phyloP scores from a whole-genome alignment of 2,888 invertebrate species.

The Allygus modestus region DNA sequence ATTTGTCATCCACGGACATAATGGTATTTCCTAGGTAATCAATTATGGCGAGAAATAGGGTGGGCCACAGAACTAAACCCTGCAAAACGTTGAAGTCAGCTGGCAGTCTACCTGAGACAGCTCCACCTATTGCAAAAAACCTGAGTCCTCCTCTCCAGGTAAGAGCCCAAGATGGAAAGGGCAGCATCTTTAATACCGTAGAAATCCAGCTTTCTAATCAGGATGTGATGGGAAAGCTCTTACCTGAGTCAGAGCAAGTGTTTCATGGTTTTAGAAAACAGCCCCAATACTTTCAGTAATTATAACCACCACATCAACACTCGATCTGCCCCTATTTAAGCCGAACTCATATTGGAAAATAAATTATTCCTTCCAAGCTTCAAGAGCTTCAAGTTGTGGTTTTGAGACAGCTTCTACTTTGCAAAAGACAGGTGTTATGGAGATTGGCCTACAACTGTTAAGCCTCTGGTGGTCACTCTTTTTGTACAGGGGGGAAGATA shows the following conservation, averaged over 20 bases:
- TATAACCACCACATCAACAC: too few species aligned
- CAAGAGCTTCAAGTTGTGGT: not conserved
- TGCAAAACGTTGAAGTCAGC: not conserved
- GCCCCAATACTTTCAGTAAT: too few species aligned
- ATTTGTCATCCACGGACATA: not conserved
- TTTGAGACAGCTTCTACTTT: too few species aligned
- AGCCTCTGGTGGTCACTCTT: too few species aligned
- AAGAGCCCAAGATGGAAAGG: not conserved
- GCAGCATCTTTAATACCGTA: not conserved
- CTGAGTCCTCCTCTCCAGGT: not conserved
- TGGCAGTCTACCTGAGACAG: not conserved
- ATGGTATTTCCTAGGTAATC: not conserved
- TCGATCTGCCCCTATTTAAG: not conserved
- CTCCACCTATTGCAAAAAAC: not conserved
- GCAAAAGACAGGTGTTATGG: too few species aligned
- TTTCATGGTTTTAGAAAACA: too few species aligned
- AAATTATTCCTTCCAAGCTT: not conserved
- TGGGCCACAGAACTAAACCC: not conserved
- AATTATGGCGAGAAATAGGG: not conserved
- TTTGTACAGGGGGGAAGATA: too few species aligned
- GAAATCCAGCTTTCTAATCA: not conserved
- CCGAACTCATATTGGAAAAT: not conserved
- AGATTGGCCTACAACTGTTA: too few species aligned
- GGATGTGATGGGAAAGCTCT: not conserved
- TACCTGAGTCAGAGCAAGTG: too few species aligned